Conservation (phyloP, 2,113 vertebrate genomes). For the Rafetus swinhoei region DNA sequence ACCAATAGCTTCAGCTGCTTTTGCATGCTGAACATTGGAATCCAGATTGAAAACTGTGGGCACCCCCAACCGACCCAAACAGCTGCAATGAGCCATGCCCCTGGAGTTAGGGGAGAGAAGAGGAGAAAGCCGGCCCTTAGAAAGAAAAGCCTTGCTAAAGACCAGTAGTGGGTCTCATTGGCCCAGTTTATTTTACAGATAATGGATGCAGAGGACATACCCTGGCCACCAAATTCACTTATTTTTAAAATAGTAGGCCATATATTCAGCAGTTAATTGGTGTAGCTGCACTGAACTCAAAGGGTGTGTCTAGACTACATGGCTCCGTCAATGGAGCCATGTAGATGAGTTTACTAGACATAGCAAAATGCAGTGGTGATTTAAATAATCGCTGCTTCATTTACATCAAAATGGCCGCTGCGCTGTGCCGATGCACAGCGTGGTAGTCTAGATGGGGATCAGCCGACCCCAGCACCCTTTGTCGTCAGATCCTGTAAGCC, state of each 20-base stretch:
- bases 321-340: no score
- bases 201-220: background rate
- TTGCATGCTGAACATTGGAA: background rate
- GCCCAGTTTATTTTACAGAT: background rate
- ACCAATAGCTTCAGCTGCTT: background rate
- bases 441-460: no score
- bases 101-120: background rate
- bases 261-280: background rate
- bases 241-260: background rate
- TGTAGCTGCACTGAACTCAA: background rate
- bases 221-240: background rate
- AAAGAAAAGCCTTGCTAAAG: background rate
- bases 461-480: no score
- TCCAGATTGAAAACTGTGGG: background rate
- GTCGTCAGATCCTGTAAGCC: no score
- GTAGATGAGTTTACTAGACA: no score
- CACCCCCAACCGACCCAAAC: background rate
- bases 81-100: background rate
- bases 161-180: background rate
- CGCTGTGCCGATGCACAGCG: no score
- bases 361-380: no score
- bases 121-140: background rate
- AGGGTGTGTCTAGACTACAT: no score
- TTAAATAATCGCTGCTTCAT: no score
- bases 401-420: no score